Conservation (phyloP, 2,888 invertebrate genomes). For the Acleris literana region DNA sequence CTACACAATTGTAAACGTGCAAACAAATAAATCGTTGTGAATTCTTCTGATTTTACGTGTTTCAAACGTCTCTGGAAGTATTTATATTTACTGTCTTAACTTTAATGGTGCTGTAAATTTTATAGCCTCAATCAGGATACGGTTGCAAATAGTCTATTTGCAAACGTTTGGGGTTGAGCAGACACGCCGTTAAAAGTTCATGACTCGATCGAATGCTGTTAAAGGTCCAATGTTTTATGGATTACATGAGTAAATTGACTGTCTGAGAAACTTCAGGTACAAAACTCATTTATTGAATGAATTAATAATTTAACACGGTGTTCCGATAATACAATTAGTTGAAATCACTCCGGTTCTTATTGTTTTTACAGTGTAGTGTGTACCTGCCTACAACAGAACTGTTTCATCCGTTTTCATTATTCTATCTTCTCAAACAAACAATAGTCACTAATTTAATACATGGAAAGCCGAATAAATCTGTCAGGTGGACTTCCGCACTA, state of each 20-base stretch:
- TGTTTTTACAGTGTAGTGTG: too few species aligned
- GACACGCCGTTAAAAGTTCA: conserved; percentile 22
- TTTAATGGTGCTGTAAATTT: conserved; percentile 27
- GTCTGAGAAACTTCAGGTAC: too few species aligned
- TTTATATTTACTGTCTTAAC: conserved; percentile 24
- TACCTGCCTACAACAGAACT: too few species aligned
- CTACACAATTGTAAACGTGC: conserved; percentile 1
- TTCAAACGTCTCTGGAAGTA: conserved; percentile 9
- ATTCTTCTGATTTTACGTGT: conserved; percentile 5
- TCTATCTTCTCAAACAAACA: too few species aligned
- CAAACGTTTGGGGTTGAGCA: conserved; percentile 27
- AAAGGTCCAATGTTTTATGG: conserved; percentile 9
- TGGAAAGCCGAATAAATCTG: too few species aligned
- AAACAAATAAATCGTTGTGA: conserved; percentile 3
- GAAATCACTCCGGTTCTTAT: too few species aligned
- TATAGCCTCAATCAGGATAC: conserved; percentile 13
- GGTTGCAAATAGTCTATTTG: conserved; percentile 6
- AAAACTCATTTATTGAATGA: background rate
- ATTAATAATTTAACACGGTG: too few species aligned
- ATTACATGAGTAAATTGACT: background rate
- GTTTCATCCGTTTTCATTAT: too few species aligned
- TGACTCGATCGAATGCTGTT: conserved; percentile 4
- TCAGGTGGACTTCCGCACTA: too few species aligned
- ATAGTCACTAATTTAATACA: too few species aligned
- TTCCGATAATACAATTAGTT: too few species aligned